phyloP scores from a whole-genome alignment of 1,140 invertebrate genomes.

The Oryzaephilus surinamensis region DNA sequence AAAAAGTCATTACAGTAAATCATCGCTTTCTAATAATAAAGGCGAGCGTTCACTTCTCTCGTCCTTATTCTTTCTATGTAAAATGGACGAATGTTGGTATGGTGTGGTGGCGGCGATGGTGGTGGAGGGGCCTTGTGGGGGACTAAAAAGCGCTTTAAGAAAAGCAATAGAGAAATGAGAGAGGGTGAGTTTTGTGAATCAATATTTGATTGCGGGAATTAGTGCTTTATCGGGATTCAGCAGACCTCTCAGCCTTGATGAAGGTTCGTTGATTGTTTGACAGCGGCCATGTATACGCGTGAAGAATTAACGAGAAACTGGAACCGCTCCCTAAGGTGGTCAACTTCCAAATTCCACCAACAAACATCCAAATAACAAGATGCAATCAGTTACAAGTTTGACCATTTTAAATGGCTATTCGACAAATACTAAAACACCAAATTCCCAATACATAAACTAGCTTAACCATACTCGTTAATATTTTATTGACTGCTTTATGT shows the following conservation, averaged over 20 bases:
- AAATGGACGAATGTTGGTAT: conserved; percentile 6
- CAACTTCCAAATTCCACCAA: too few relatives aligned
- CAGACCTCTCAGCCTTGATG: conserved; percentile 35
- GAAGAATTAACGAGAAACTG: conserved; percentile 34
- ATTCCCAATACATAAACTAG: too few relatives aligned
- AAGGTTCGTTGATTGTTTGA: conserved; percentile 38
- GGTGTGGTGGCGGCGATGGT: not conserved
- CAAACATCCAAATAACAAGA: too few relatives aligned
- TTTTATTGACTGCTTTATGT: too few relatives aligned
- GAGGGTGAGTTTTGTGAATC: conserved; percentile 38
- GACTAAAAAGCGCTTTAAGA: conserved; percentile 26
- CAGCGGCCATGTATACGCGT: conserved; percentile 36
- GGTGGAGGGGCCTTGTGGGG: not conserved
- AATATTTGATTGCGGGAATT: conserved; percentile 40
- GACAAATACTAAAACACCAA: too few relatives aligned
- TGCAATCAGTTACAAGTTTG: too few relatives aligned
- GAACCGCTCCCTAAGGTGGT: conserved; percentile 18
- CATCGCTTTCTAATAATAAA: conserved; percentile 34
- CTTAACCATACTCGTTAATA: too few relatives aligned
- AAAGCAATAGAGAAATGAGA: conserved; percentile 27
- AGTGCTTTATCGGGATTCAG: conserved; percentile 38
- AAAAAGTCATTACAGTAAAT: conserved; percentile 38
- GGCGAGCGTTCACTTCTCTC: too few relatives aligned
- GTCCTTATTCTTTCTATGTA: conserved; percentile 19
- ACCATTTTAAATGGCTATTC: too few relatives aligned